Conservation (phyloP, 2,113 vertebrate species). For the Falco punctatus region DNA sequence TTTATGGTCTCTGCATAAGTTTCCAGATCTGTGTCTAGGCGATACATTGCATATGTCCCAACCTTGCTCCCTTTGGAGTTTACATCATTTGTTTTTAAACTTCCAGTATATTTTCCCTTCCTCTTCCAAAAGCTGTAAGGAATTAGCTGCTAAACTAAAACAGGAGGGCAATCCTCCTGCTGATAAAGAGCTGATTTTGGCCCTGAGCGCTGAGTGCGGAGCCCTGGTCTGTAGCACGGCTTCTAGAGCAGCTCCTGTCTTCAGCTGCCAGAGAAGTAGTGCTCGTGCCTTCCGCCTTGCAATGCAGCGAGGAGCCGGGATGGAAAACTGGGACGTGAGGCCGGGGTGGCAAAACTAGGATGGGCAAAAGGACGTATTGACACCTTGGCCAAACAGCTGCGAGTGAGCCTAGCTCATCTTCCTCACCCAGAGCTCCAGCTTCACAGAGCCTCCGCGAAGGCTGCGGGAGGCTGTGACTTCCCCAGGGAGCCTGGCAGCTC, state of each 20-base stretch:
- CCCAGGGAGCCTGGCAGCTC: neutral
- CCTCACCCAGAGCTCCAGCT: neutral
- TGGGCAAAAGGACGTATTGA: neutral
- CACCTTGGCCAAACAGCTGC: neutral
- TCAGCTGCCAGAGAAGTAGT: neutral
- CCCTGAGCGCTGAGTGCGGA: neutral
- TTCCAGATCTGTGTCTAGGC: slow-evolving; percentile 68
- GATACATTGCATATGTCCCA: slow-evolving; percentile 61
- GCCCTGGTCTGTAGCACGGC: neutral
- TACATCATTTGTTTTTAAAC: slow-evolving; percentile 80
- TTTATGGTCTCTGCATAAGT: slow-evolving; percentile 49
- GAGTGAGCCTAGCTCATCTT: neutral
- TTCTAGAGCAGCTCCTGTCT: slow-evolving; percentile 8
- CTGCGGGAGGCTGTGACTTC: neutral
- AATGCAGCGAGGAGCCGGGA: rapidly evolving
- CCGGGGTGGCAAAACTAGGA: neutral
- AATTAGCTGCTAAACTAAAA: slow-evolving; percentile 67
- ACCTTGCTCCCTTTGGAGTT: slow-evolving; percentile 64
- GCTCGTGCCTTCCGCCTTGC: neutral
- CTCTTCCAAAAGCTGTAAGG: slow-evolving; percentile 63
- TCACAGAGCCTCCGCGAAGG: neutral
- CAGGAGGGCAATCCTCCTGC: slow-evolving; percentile 47
- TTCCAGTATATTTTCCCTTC: slow-evolving; percentile 59
- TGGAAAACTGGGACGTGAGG: neutral
- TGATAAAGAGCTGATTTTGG: slow-evolving; percentile 44